These are phyloP conservation scores for Aleiodes sp. DNA, from an alignment of 1,140 invertebrate genomes.

Conservation along the genomic window DNA sequence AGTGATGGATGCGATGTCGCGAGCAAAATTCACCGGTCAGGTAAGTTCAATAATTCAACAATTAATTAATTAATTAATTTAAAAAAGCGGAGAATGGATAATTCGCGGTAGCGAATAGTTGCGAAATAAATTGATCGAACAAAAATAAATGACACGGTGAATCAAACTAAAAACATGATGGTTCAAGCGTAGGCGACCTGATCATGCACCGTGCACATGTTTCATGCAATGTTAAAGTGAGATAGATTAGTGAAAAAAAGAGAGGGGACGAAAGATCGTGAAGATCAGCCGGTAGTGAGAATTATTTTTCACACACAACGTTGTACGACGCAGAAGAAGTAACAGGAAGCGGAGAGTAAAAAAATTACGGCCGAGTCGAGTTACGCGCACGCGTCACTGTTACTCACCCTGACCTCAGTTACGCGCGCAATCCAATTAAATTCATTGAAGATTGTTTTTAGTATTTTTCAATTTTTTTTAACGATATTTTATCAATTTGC, in stretches of 20 bases:
- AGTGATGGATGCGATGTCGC: neutral
- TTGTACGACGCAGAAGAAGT: neutral
- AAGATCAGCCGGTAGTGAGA: no score
- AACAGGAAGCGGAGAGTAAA: neutral
- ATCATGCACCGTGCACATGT: no score
- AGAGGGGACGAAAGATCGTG: no score
- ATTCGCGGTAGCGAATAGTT: no score
- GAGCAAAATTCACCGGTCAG: neutral
- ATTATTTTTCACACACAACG: no score
- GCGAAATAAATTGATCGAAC: neutral
- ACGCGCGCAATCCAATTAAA: neutral
- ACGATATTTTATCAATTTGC: neutral
- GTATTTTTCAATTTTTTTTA: neutral
- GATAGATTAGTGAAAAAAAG: no score
- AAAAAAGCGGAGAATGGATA: neutral
- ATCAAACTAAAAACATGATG: no score
- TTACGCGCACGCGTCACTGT: neutral
- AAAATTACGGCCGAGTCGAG: neutral
- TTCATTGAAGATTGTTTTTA: neutral
- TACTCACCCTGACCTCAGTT: conserved; percentile 9
- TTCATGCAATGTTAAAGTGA: no score
- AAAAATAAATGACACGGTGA: no score
- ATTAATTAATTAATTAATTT: neutral
- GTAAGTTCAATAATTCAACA: neutral
- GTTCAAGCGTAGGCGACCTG: no score